Evolutionary conservation across 2,888 invertebrate species (phyloP).

Genomic region (Keiferia lycopersicella): DNA sequence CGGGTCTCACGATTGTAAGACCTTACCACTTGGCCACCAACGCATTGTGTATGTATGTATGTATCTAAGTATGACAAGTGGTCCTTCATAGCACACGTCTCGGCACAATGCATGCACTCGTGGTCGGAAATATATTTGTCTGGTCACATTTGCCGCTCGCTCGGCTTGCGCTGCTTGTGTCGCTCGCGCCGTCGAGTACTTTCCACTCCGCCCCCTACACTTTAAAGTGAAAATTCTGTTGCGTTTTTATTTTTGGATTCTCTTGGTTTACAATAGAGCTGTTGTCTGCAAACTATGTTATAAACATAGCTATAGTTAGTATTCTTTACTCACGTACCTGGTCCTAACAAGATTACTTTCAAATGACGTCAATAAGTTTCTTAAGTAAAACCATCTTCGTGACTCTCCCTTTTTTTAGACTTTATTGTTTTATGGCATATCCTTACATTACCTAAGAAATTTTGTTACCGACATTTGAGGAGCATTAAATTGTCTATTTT

Average conservation of each 20-base stretch:
- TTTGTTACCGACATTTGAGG: too few species aligned
- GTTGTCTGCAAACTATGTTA: not conserved
- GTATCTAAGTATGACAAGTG: conserved; percentile 4
- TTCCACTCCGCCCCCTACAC: not conserved
- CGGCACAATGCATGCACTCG: conserved; percentile 26
- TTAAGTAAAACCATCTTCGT: too few species aligned
- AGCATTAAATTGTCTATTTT: too few species aligned
- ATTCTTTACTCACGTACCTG: too few species aligned
- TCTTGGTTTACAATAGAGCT: not conserved
- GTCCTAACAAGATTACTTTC: too few species aligned
- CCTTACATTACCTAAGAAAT: too few species aligned
- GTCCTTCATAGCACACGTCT: conserved; percentile 19
- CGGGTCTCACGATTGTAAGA: too few species aligned
- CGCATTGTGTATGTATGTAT: too few species aligned
- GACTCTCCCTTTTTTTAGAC: too few species aligned
- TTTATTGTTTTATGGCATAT: too few species aligned
- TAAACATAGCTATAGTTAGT: not conserved
- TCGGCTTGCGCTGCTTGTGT: not conserved
- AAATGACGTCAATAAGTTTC: too few species aligned
- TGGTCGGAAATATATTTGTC: conserved; percentile 22
- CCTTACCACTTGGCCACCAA: too few species aligned
- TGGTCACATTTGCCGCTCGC: conserved; percentile 22
- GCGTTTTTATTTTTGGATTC: not conserved
- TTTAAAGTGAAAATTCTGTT: not conserved
- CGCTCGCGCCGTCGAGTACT: not conserved